Base-by-base conservation (phyloP, 2,113 vertebrate species). In the Ceyx margarethae region DNA sequence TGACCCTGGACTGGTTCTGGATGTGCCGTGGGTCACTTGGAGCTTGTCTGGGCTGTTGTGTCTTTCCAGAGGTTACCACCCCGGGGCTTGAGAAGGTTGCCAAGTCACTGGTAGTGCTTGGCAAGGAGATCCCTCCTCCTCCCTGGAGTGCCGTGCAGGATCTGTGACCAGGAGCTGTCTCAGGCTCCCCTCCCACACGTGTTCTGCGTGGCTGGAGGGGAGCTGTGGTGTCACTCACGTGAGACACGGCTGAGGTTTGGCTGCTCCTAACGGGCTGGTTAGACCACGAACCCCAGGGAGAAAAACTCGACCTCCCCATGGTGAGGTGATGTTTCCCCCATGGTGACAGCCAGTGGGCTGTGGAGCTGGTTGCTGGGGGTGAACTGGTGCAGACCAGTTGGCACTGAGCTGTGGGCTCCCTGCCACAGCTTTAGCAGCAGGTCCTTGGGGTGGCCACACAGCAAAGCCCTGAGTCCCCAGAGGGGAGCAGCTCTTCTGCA, bases 301-400 rank as follows among this genome's bases (percentile, higher is more conserved):
- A n/a, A 35, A 58, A 51, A n/a, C 11, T 9, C 5, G 56, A 16
- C 29, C 81, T 66, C 71, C 71, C 65, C 37, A 64, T 10, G 37
- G 28, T 9, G 40, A 28, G 11, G 1, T 42, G 61, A 18, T 11
- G 1, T 26, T 58, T 2, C 13, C 8, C 12, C 43, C 0, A 5
- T 0, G 2, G 2, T 13, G 56, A 7, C 16, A 6, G 45, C 14
- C n/a, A 11, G 60, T 1, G 10, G 22, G 48, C 56, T 15, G 46
- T 1, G 37, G 65, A 16, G 28, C 33, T 11, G 68, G 37, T n/a
- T 46, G 10, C 29, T 9, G 21, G 10, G 13, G 45, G 3, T 9
- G 50, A 10, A 71, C 37, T 16, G 56, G 8, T 26, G n/a, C n/a
- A 21, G 69, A 33, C 15, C 46, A 11, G 16, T 9, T 9, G 3